Conservation (phyloP, 2,797 vertebrate genomes). For the Sebastes reedi region DNA sequence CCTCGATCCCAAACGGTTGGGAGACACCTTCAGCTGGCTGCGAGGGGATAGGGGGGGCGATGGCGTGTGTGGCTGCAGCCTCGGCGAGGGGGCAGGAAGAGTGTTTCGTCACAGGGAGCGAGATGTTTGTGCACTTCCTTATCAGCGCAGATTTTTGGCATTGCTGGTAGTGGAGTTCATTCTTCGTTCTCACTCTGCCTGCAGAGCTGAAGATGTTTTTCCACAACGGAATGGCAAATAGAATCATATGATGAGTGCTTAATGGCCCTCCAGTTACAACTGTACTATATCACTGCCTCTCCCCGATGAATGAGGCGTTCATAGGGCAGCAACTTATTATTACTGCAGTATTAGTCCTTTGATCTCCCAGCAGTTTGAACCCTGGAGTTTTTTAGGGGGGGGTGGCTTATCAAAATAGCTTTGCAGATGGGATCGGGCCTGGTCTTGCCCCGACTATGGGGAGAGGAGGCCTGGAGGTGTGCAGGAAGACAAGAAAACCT, state of each 20-base stretch:
- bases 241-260: constrained; percentile 67
- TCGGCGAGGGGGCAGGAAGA: neutral
- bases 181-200: constrained; percentile 3
- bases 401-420: constrained; percentile 77
- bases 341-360: constrained; percentile 75
- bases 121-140: neutral
- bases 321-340: constrained; percentile 72
- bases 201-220: constrained; percentile 62
- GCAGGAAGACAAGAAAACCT: constrained; percentile 48
- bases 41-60: neutral
- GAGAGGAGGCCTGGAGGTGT: constrained; percentile 68
- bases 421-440: constrained; percentile 73
- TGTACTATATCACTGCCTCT: constrained; percentile 62
- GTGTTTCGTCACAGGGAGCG: neutral
- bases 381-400: constrained; percentile 67
- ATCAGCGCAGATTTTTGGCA: constrained; percentile 16
- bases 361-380: constrained; percentile 77
- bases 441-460: constrained; percentile 73
- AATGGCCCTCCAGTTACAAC: constrained; percentile 74
- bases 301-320: constrained; percentile 72
- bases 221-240: constrained; percentile 39
- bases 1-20: constrained; percentile 27
- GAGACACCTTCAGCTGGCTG: constrained; percentile 35
- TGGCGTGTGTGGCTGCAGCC: neutral
- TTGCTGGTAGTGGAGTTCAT: constrained; percentile 6